Conservation (phyloP, 2,888 invertebrate genomes). For the Cosmia pyralina region DNA sequence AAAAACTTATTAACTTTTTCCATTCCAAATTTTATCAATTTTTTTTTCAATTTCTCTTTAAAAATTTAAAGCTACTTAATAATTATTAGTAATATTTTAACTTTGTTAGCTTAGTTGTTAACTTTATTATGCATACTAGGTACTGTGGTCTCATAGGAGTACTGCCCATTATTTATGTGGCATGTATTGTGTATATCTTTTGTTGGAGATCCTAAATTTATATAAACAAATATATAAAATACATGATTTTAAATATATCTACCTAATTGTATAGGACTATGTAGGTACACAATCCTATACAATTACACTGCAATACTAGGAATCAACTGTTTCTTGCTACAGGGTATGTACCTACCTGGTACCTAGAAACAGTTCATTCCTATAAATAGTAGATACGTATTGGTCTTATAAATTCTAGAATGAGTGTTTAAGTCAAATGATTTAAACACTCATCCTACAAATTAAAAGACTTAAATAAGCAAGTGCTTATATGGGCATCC, state of each 20-base stretch:
- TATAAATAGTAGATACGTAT: slow-evolving; percentile 1
- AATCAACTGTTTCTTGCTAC: too few species aligned
- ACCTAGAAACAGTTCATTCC: slow-evolving; percentile 13
- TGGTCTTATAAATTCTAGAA: slow-evolving; percentile 15
- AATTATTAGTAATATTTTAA: too few species aligned
- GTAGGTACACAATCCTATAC: neutral
- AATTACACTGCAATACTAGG: too few species aligned
- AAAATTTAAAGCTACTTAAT: neutral
- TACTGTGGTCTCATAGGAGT: neutral
- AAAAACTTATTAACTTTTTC: too few species aligned
- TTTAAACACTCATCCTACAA: too few species aligned
- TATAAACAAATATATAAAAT: neutral
- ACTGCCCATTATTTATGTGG: neutral
- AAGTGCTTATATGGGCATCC: too few species aligned
- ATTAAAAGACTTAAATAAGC: too few species aligned
- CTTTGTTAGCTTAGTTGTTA: neutral
- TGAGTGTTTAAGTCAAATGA: slow-evolving; percentile 1
- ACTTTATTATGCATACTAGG: neutral
- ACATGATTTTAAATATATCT: neutral
- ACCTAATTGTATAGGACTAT: neutral
- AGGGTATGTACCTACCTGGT: neutral
- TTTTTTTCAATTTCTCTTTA: neutral
- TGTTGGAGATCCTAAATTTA: neutral
- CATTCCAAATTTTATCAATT: neutral
- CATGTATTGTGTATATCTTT: neutral